A percentile compares a stretch with the other conserved stretches of the same genome.
These are phyloP conservation scores for Leptodactylus fallax DNA, from an alignment of 2,797 vertebrate genomes.

Conservation along the genomic window DNA sequence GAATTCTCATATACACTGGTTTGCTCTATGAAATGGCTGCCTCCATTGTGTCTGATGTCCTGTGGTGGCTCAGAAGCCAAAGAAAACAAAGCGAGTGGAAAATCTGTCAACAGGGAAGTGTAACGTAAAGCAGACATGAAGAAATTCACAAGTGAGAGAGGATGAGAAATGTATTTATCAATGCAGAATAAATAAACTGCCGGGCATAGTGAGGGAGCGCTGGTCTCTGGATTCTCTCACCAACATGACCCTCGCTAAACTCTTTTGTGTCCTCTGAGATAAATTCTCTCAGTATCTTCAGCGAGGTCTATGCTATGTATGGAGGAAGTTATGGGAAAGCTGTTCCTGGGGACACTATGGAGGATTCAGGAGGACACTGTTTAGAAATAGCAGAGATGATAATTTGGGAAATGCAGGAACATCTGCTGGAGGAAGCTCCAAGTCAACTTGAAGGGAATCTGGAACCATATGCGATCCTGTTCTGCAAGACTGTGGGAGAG, in stretches of 20 bases:
- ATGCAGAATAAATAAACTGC: conserved; percentile 48
- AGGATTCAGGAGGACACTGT: background rate
- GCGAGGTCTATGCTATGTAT: background rate
- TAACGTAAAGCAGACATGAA: conserved; percentile 41
- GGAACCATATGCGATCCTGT: background rate
- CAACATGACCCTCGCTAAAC: background rate
- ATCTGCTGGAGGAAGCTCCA: background rate
- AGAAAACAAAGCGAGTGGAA: conserved; percentile 39
- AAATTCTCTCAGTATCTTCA: background rate
- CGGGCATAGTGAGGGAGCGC: background rate
- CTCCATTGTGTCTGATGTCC: background rate
- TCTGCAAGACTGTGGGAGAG: background rate
- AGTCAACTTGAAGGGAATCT: background rate
- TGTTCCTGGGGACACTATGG: background rate
- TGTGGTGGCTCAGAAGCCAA: conserved; percentile 25
- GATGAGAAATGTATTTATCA: conserved; percentile 58
- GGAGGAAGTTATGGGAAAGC: background rate
- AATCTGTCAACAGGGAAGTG: conserved; percentile 46
- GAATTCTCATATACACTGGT: background rate
- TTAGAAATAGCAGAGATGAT: background rate
- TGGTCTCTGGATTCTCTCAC: conserved; percentile 49
- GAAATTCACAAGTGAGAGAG: conserved; percentile 55
- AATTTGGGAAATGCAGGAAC: background rate
- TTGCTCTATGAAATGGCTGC: background rate
- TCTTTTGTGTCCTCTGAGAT: background rate